These are phyloP conservation scores for Cataglyphis hispanica DNA, from an alignment of 1,140 invertebrate species.

Conservation along the genomic window DNA sequence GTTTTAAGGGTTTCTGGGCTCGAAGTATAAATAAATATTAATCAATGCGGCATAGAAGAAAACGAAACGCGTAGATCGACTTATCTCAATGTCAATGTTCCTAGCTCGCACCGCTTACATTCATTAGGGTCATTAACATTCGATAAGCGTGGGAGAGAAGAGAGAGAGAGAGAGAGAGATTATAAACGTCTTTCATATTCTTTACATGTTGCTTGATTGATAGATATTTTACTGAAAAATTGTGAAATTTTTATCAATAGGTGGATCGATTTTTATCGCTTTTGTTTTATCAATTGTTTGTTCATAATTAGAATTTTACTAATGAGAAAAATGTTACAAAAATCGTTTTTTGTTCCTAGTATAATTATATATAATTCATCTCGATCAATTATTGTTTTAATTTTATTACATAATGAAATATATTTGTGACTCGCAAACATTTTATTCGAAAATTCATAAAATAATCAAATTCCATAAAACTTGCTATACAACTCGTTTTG, in stretches of 20 bases:
- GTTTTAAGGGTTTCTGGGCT: constrained; percentile 79
- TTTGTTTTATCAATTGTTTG: constrained; percentile 36
- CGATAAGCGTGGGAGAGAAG: constrained; percentile 78
- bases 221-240: constrained; percentile 52
- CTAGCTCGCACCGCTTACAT: constrained; percentile 81
- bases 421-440: not conserved
- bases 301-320: not conserved
- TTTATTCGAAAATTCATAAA: not conserved
- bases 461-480: not conserved
- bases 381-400: not conserved
- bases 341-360: not conserved
- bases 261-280: no score
- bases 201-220: constrained; percentile 45
- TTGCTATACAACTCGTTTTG: not conserved
- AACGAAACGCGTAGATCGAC: constrained; percentile 77
- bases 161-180: constrained; percentile 57
- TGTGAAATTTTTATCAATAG: not conserved
- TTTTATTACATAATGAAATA: constrained; percentile 1
- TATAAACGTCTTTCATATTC: constrained; percentile 24
- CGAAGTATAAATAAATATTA: constrained; percentile 85
- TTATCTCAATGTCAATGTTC: constrained; percentile 85
- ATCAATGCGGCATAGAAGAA: constrained; percentile 74
- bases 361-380: not conserved
- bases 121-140: constrained; percentile 85
- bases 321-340: not conserved